These are phyloP conservation scores for Bergia puertoricense DNA, from an alignment of 92 coral and sea anemone genomes.

Conservation along the genomic window DNA sequence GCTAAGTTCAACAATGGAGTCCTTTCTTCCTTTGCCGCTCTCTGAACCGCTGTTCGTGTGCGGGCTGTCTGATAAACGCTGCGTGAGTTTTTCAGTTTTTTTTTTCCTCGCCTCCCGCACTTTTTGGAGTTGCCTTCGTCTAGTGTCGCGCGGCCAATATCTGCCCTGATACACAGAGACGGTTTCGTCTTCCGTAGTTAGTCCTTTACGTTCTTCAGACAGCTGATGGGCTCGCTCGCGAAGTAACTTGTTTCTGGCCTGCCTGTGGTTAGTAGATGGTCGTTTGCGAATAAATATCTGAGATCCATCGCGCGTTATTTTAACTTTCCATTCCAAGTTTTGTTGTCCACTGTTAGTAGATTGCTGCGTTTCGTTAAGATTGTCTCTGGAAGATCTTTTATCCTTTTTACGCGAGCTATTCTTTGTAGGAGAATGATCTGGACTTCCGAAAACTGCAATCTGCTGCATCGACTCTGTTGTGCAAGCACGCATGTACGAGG, in stretches of 20 bases:
- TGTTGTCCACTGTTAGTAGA: slow-evolving; percentile 62
- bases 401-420: slow-evolving; percentile 52
- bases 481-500: slow-evolving; percentile 86
- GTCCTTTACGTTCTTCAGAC: slow-evolving; percentile 93
- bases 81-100: slow-evolving; percentile 74
- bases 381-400: slow-evolving; percentile 66
- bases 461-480: slow-evolving; percentile 79
- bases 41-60: slow-evolving; percentile 92
- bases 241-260: slow-evolving; percentile 86
- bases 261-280: slow-evolving; percentile 67
- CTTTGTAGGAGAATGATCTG: slow-evolving; percentile 58
- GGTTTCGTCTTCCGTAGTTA: slow-evolving; percentile 97
- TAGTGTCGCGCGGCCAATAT: slow-evolving; percentile 91
- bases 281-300: slow-evolving; percentile 90
- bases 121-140: slow-evolving; percentile 85
- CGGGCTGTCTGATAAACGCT: slow-evolving; percentile 70
- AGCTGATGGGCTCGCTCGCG: slow-evolving; percentile 98
- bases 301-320: slow-evolving; percentile 93
- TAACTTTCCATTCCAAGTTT: slow-evolving; percentile 90
- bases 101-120: slow-evolving; percentile 87
- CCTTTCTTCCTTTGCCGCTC: slow-evolving; percentile 80
- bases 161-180: slow-evolving; percentile 95
- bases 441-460: slow-evolving; percentile 76
- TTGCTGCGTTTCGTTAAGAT: slow-evolving; percentile 56
- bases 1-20: slow-evolving; percentile 85